Base-by-base conservation (phyloP, 2,797 vertebrate species). In the Siniperca undulata region DNA sequence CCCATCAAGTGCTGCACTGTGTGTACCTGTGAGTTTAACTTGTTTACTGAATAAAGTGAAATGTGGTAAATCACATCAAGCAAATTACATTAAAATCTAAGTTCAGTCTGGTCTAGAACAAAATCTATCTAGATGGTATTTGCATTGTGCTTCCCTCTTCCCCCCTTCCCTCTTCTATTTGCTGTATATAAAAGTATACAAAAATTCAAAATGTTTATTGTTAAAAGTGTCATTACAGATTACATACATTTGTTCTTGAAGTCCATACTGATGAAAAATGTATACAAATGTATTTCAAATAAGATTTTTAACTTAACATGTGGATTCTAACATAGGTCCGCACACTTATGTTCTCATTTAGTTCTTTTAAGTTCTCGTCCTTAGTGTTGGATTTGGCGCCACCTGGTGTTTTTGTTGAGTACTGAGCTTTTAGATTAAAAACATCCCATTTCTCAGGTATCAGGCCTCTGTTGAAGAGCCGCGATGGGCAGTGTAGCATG, bases 361-460 rank as follows among this genome's bases (percentile, higher is more conserved):
- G 81, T 7, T 87, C 88, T 58, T 84, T 90, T 1, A 62, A 24
- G 30, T 65, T 65, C 46, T 70, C 73, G 6, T 84, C 83, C 14
- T 65, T 84, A 0, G n/a, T 10, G 27, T 83, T 48, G 2, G 73
- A 46, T 24, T 81, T 90, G 58, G 22, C 12, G 7, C 44, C 79
- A 1, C 38, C 78, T 1, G 68, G 82, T 17, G 77, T 53, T 20
- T 79, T 77, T 9, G 14, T 30, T 0, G 62, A 77, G 9, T 72
- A 58, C 65, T 71, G 78, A 12, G 66, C 59, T 50, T 89, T 93
- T 0, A 93, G 74, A 1, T 92, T 44, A 30, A 94, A 93, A 38
- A 94, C 20, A 5, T 94, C 93, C 88, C 85, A 93, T 5, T 53
- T 83, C 61, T 92, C 90, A 0, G 91, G 86, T n/a, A 93, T 71